phyloP scores from a whole-genome alignment of 2,888 invertebrate species.

The Sabatieria punctata region DNA sequence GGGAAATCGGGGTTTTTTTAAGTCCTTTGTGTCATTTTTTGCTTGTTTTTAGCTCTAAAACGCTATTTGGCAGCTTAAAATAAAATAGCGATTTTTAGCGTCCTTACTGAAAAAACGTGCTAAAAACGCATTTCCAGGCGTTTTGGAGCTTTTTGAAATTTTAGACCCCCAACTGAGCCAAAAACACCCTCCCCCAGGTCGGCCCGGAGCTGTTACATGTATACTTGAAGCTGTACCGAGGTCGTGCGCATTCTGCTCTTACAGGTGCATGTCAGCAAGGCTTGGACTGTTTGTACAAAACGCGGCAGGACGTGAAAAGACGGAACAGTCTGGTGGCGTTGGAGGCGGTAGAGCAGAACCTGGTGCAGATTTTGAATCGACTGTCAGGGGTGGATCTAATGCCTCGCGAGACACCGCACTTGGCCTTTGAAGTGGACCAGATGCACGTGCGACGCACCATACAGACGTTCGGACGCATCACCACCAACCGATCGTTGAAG shows the following conservation, averaged over 20 bases:
- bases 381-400: conserved; percentile 4
- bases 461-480: conserved; percentile 1
- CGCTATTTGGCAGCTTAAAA: too few species aligned
- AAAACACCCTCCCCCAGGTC: too few species aligned
- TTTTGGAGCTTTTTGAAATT: too few species aligned
- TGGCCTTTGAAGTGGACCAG: conserved; percentile 2
- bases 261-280: conserved; percentile 8
- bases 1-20: too few species aligned
- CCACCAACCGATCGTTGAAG: neutral
- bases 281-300: conserved; percentile 6
- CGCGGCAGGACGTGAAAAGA: conserved; percentile 4
- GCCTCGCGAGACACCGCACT: conserved; percentile 6
- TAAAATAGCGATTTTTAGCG: too few species aligned
- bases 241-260: too few species aligned
- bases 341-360: neutral
- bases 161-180: neutral
- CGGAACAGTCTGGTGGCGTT: neutral
- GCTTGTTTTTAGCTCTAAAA: too few species aligned
- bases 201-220: too few species aligned
- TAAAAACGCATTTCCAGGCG: too few species aligned
- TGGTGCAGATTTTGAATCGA: conserved; percentile 2
- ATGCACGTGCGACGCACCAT: conserved; percentile 1
- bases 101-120: too few species aligned
- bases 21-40: too few species aligned
- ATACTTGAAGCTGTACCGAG: too few species aligned